Evolutionary conservation across 2,113 vertebrate species (phyloP).

Genomic region (Anolis carolinensis): DNA sequence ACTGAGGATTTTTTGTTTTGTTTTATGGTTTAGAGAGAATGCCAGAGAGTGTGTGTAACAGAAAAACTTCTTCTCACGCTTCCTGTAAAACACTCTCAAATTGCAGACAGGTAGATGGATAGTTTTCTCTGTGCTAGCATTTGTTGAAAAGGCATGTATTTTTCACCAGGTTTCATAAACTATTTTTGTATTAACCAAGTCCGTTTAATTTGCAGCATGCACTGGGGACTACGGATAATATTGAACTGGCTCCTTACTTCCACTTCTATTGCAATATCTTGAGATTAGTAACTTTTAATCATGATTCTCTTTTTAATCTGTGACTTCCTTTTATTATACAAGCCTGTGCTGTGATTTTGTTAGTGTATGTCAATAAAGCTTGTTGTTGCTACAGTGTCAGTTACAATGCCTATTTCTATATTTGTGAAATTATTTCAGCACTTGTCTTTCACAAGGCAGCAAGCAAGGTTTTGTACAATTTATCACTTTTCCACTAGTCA

Average conservation of each 20-base stretch:
- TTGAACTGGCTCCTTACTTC: not conserved
- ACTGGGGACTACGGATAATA: not conserved
- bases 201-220: not conserved
- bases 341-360: too few species aligned
- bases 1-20: not conserved
- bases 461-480: not conserved
- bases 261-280: not conserved
- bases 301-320: too few species aligned
- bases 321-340: too few species aligned
- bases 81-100: not conserved
- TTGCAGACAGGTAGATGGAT: not conserved
- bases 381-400: not conserved
- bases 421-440: not conserved
- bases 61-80: not conserved
- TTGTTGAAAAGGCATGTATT: not conserved
- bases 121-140: not conserved
- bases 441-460: not conserved
- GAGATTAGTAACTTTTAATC: too few species aligned
- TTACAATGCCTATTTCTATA: not conserved
- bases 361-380: too few species aligned
- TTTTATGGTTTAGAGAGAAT: conserved; percentile 28
- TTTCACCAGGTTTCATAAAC: not conserved
- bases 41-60: not conserved
- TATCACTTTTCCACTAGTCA: not conserved
- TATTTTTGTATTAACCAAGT: not conserved